Base-by-base conservation (phyloP, 2,888 invertebrate species). In the Tachystola acroxantha region DNA sequence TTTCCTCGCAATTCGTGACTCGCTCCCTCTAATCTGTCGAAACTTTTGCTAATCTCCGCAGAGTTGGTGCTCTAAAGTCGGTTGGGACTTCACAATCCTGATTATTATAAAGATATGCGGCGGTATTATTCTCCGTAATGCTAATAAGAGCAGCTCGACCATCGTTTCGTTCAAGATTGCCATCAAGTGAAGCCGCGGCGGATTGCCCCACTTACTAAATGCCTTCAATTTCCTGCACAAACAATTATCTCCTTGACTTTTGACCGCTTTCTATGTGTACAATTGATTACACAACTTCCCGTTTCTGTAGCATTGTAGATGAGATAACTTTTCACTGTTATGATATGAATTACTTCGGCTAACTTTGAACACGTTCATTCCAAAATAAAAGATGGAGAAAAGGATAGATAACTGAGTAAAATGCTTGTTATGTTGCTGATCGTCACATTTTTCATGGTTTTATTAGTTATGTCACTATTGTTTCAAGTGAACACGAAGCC, bases 211-310 rank as follows among this genome's bases (percentile, higher is more conserved):
- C 67, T 84, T 82, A 72, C 76, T 72, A 71, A 77, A 79, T 70
- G 73, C 68, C 65, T 74, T 72, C 82, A 85, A 85, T 85, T 84
- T 86, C 84, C 85, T 80, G 80, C 66, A 65, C 73, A 60, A 76
- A 70, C 84, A 86, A 85, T 86, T 86, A 86, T 82, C 80, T 82
- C 63, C 67, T 84, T 84, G 81, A 85, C 84, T 72, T 82, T 76
- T 85, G 84, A 85, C 85, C 85, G 80, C 80, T 81, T 80, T 85
- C 81, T 80, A 69, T 70, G 64, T 60, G 58, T 63, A 67, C 68
- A 66, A 66, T 62, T 57, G 45, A 49, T 81, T 76, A 60, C 61
- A 65, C 60, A 79, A 78, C 70, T 64, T 75, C 74, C 74, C 60
- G 60, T 42, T 47, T 42, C 45, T 46, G 35, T 24, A 7, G 4